These are phyloP conservation scores for Uria lomvia DNA, from an alignment of 2,113 vertebrate species.

Conservation along the genomic window DNA sequence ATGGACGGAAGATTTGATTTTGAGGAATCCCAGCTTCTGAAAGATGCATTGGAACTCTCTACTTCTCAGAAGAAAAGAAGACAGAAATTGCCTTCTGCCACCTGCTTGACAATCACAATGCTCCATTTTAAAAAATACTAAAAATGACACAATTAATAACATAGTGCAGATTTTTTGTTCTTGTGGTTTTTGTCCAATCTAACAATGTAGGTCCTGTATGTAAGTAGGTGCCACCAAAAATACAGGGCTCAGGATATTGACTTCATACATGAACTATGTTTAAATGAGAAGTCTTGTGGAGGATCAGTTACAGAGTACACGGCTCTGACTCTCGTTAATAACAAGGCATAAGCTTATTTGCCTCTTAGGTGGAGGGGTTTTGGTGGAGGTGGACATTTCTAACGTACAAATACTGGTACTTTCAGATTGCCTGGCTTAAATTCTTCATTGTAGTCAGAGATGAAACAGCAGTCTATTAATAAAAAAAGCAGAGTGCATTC, in stretches of 20 bases:
- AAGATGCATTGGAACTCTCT: neutral
- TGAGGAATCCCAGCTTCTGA: neutral
- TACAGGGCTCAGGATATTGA: rapidly evolving
- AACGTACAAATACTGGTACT: neutral
- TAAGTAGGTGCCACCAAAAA: neutral
- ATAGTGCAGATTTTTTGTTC: neutral
- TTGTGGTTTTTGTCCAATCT: neutral
- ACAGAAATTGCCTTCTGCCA: neutral
- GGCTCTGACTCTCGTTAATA: neutral
- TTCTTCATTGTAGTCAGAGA: neutral
- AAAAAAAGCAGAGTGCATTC: neutral
- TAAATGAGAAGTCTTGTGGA: neutral
- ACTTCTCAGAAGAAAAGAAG: neutral
- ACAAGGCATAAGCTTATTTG: neutral
- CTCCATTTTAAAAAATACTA: neutral
- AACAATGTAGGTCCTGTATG: neutral
- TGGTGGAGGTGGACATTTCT: neutral
- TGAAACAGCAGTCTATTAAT: neutral
- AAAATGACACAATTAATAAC: neutral
- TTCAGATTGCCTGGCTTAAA: neutral
- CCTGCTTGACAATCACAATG: neutral
- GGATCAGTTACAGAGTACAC: neutral
- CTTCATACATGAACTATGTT: neutral
- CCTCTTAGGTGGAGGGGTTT: neutral
- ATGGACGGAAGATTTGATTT: neutral